Evolutionary conservation across 2,797 vertebrate species (phyloP).

Genomic region (Characodon lateralis): DNA sequence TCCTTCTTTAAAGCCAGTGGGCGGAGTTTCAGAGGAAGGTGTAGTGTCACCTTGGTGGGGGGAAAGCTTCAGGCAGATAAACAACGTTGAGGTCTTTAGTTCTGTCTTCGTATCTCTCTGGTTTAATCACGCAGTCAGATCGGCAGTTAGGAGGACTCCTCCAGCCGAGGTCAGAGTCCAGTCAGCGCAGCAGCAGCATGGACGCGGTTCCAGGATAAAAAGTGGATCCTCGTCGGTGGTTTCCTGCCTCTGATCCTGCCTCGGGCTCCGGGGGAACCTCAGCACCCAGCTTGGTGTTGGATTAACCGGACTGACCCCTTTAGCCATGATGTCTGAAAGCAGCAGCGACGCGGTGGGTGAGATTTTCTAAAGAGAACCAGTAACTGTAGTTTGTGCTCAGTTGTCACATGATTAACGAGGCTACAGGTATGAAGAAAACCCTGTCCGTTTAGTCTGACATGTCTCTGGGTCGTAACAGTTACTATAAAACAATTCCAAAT

Average conservation of each 20-base stretch:
- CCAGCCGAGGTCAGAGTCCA: not conserved
- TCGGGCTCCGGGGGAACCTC: constrained; percentile 2
- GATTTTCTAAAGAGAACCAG: not conserved
- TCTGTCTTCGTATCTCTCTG: not conserved
- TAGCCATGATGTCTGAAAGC: constrained; percentile 23
- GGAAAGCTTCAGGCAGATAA: not conserved
- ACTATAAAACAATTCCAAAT: too few species aligned
- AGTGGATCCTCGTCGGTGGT: not conserved
- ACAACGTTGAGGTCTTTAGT: not conserved
- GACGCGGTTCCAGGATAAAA: constrained; percentile 49
- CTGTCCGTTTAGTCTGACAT: not conserved
- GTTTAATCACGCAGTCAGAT: not conserved
- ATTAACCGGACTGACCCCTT: not conserved
- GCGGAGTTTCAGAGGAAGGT: constrained; percentile 34
- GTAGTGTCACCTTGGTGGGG: not conserved
- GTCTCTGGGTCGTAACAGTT: too few species aligned
- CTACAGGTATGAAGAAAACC: not conserved
- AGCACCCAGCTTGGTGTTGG: constrained; percentile 14
- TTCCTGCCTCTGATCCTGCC: constrained; percentile 17
- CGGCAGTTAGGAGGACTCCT: not conserved
- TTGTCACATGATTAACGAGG: constrained; percentile 49
- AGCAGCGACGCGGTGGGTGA: constrained; percentile 67
- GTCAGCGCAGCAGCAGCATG: constrained; percentile 41
- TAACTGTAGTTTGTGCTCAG: not conserved
- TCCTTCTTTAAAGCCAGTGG: constrained; percentile 30